Evolutionary conservation across 2,113 vertebrate species (phyloP).

Genomic region (Naja naja): DNA sequence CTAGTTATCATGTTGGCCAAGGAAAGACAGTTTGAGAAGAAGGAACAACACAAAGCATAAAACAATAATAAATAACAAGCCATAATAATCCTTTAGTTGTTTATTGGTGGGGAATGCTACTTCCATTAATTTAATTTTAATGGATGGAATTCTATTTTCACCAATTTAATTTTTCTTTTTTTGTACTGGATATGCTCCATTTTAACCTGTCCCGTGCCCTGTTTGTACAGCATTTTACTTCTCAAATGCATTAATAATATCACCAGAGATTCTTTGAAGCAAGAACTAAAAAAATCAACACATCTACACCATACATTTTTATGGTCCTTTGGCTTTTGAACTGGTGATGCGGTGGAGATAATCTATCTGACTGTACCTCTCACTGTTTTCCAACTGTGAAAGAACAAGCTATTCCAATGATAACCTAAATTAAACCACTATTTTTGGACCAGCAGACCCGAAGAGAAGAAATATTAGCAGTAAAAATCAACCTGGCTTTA

Average conservation of each 20-base stretch:
- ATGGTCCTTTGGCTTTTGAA: not conserved
- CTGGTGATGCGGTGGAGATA: not conserved
- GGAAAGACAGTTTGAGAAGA: not conserved
- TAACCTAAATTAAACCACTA: slow-evolving; percentile 8
- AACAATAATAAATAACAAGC: not conserved
- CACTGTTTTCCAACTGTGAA: slow-evolving; percentile 15
- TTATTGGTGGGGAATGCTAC: not conserved
- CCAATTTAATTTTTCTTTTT: not conserved
- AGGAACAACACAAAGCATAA: not conserved
- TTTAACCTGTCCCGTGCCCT: not conserved
- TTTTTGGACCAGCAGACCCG: slow-evolving; percentile 11
- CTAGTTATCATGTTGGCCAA: not conserved
- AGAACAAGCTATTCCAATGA: slow-evolving; percentile 11
- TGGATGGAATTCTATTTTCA: not conserved
- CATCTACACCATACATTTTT: not conserved
- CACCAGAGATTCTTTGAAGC: not conserved
- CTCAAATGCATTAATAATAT: not conserved
- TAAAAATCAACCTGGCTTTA: slow-evolving; percentile 21
- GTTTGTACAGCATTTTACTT: not conserved
- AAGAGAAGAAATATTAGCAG: not conserved
- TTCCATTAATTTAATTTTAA: not conserved
- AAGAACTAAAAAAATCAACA: not conserved
- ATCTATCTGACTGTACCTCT: not conserved
- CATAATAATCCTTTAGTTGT: not conserved
- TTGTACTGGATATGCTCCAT: not conserved